phyloP scores from a whole-genome alignment of 2,888 invertebrate genomes.

The Blomia tropicalis region DNA sequence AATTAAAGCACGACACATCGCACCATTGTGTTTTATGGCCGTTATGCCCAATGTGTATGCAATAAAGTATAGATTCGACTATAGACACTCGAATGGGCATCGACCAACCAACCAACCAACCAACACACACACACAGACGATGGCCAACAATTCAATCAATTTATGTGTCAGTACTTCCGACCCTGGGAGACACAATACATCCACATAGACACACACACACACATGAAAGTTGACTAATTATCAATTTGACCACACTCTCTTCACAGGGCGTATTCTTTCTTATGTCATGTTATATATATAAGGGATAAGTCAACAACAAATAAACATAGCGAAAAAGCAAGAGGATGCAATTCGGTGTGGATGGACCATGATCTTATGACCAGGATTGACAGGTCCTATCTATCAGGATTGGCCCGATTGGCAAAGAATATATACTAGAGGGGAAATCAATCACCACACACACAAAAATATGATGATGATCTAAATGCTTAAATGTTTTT shows the following conservation, averaged over 20 bases:
- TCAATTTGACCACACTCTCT: background rate
- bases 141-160: conserved; percentile 1
- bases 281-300: background rate
- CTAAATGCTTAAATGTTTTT: too few relatives aligned
- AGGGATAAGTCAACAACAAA: conserved; percentile 3
- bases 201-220: background rate
- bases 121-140: background rate
- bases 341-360: too few relatives aligned
- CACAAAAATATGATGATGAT: background rate
- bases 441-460: background rate
- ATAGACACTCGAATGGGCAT: background rate
- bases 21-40: conserved; percentile 13
- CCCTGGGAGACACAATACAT: background rate
- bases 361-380: too few relatives aligned
- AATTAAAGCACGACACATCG: conserved; percentile 14
- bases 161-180: conserved; percentile 14
- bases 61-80: background rate
- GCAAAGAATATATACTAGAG: background rate
- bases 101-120: too few relatives aligned
- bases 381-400: conserved; percentile 2
- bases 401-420: background rate
- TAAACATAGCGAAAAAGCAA: background rate
- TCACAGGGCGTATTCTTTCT: background rate
- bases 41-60: conserved; percentile 2
- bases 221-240: background rate